phyloP scores from a whole-genome alignment of 2,113 vertebrate species.

The Castor canadensis region DNA sequence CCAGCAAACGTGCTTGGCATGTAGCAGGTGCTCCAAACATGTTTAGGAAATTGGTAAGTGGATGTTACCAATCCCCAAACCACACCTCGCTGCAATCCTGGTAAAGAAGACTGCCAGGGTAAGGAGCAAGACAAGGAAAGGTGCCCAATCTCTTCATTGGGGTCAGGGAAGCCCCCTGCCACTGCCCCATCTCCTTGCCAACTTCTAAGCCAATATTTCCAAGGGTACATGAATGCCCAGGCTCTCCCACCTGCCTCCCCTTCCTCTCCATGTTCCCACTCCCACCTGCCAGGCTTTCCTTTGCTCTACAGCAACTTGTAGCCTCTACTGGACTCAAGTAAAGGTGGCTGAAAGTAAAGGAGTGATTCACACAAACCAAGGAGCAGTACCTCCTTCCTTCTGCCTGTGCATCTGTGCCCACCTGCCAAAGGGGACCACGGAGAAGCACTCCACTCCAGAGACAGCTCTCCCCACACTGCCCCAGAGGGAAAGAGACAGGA shows the following conservation, averaged over 20 bases:
- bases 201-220: not conserved
- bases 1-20: not conserved
- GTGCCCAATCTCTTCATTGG: not conserved
- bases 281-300: not conserved
- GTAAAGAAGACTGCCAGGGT: not conserved
- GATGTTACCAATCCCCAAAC: not conserved
- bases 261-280: not conserved
- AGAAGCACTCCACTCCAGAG: not conserved
- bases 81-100: not conserved
- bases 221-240: not conserved
- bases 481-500: not conserved
- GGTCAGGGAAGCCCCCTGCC: not conserved
- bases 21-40: not conserved
- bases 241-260: not conserved
- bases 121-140: not conserved
- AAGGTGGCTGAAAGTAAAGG: not conserved
- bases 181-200: not conserved
- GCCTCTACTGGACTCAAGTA: not conserved
- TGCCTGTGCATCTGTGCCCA: not conserved
- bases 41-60: not conserved
- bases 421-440: not conserved
- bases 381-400: not conserved
- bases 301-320: not conserved
- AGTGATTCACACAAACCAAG: not conserved
- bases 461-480: not conserved